Evolutionary conservation across 2,888 invertebrate genomes (phyloP).

Genomic region (Aspidiotus destructor): DNA sequence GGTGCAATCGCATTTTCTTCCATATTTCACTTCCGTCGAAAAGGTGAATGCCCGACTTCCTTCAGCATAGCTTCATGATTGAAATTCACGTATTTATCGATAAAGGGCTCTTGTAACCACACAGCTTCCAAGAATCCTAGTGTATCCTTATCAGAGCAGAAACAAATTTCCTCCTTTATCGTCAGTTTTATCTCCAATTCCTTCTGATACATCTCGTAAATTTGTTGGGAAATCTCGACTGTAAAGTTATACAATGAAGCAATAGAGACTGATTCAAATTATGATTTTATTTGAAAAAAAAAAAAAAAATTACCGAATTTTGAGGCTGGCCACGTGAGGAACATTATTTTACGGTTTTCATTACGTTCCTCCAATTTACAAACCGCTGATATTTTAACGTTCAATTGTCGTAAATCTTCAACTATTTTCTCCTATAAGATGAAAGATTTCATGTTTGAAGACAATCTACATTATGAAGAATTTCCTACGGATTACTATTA

Average conservation of each 20-base stretch:
- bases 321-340: conserved; percentile 23
- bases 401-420: conserved; percentile 13
- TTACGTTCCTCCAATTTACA: conserved; percentile 19
- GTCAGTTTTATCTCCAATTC: conserved; percentile 17
- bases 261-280: too few relatives aligned
- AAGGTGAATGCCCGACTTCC: conserved; percentile 11
- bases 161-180: conserved; percentile 18
- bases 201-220: conserved; percentile 19
- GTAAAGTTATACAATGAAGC: not conserved
- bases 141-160: conserved; percentile 7
- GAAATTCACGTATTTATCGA: conserved; percentile 13
- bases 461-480: too few relatives aligned
- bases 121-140: conserved; percentile 11
- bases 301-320: conserved; percentile 19
- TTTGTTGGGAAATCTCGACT: conserved; percentile 10
- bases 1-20: too few relatives aligned
- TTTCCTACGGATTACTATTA: too few relatives aligned
- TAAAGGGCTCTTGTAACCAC: conserved; percentile 21
- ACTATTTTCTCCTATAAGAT: conserved; percentile 16
- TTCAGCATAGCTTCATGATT: conserved; percentile 19
- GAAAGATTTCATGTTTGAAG: too few relatives aligned
- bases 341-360: conserved; percentile 1
- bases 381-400: not conserved
- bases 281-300: not conserved
- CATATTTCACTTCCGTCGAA: not conserved